These are phyloP conservation scores for Idris sp. DNA, from an alignment of 1,140 invertebrate genomes.

Conservation along the genomic window DNA sequence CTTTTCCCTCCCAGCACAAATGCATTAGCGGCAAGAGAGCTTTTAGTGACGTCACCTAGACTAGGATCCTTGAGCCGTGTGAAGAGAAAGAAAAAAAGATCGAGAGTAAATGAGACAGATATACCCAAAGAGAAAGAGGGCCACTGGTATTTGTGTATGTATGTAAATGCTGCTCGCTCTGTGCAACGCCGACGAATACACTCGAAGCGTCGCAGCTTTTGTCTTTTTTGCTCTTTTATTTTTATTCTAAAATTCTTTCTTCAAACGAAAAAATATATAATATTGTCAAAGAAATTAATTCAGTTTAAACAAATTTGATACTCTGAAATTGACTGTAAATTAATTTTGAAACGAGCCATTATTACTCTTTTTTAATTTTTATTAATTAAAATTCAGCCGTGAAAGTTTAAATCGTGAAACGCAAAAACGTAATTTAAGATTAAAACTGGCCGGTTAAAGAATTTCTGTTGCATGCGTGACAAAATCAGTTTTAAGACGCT, in stretches of 20 bases:
- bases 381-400: no score
- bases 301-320: no score
- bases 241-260: conserved; percentile 32
- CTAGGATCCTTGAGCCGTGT: conserved; percentile 56
- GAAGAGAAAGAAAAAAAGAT: conserved; percentile 42
- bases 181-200: conserved; percentile 36
- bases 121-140: conserved; percentile 12
- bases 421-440: conserved; percentile 7
- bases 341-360: no score
- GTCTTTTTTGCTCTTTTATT: conserved; percentile 20
- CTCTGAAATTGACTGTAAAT: no score
- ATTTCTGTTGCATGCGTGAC: conserved; percentile 26
- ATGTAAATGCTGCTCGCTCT: conserved; percentile 48
- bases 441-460: conserved; percentile 4
- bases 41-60: conserved; percentile 77
- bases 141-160: conserved; percentile 47
- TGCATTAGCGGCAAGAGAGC: conserved; percentile 77
- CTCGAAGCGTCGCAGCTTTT: conserved; percentile 28
- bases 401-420: background rate
- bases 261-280: conserved; percentile 6
- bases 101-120: conserved; percentile 13
- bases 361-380: no score
- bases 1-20: conserved; percentile 72
- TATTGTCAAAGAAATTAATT: no score
- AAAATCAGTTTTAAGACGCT: conserved; percentile 65